Evolutionary conservation across 53 echinoderm and acorn worm species (phyloP).

Genomic region (Arbacia lixula): DNA sequence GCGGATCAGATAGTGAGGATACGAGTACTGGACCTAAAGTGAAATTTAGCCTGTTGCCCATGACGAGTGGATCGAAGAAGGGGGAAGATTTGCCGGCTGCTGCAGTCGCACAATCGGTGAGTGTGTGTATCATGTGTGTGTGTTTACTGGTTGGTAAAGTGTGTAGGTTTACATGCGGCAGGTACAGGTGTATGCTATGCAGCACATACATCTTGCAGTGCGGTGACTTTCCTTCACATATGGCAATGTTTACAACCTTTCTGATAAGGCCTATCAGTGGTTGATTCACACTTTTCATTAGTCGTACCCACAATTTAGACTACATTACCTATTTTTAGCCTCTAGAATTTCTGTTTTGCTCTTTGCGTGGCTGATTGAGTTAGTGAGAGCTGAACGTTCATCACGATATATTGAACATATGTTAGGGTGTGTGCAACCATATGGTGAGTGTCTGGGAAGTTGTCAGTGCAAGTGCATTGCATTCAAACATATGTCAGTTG

Average conservation of each 20-base stretch:
- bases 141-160: neutral
- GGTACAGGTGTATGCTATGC: too few species aligned
- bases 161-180: too few species aligned
- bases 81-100: constrained; percentile 90
- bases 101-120: constrained; percentile 50
- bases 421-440: constrained; percentile 56
- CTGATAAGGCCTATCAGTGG: too few species aligned
- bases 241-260: constrained; percentile 57
- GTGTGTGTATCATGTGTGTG: constrained; percentile 21
- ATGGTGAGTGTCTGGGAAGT: constrained; percentile 35
- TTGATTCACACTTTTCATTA: too few species aligned
- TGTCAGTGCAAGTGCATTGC: too few species aligned
- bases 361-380: too few species aligned
- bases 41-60: constrained; percentile 99
- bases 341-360: too few species aligned
- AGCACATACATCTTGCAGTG: constrained; percentile 1
- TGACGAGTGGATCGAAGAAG: constrained; percentile 96
- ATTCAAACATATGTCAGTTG: too few species aligned
- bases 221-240: constrained; percentile 45
- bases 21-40: constrained; percentile 89
- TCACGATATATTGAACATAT: constrained; percentile 45
- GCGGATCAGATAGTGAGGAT: constrained; percentile 85
- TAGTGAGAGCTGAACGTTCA: too few species aligned
- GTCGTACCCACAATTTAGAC: too few species aligned
- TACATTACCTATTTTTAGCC: too few species aligned